Base-by-base conservation (phyloP, 2,888 invertebrate species). In the Chaitophorus viminalis region DNA sequence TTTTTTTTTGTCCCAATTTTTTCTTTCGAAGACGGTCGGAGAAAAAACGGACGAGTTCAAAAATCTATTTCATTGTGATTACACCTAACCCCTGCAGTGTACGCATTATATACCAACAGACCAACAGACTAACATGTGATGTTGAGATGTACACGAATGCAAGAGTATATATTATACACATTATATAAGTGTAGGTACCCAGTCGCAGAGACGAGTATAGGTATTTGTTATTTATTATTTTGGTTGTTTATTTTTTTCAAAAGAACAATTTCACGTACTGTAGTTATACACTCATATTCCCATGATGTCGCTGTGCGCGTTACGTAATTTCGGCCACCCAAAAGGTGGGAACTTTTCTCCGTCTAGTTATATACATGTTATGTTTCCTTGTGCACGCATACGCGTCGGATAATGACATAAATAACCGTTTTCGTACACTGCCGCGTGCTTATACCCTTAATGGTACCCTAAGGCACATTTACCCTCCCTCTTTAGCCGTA, bases 361-460 rank as follows among this genome's bases (percentile, higher is more conserved):
- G 18, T 33, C 68, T n/a, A 68, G 29, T 68, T 68, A 29, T 1
- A n/a, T 25, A 60, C 18, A 54, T 54, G 25, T 60, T 46, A 25
- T 60, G 33, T 79, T 79, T 79, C n/a, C 60, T 33, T 60, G 17
- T 46, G 33, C 54, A 54, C 79, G 65, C 65, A 65, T 33, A 60
- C 21, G 33, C 33, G 60, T 54, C 60, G 17, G 79, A 39, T 79
- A 65, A 79, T 65, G 79, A 79, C 36, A 79, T 79, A 79, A 79
- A 79, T 79, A 79, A 79, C 39, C 60, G 36, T 65, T 79, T 79
- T 65, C 36, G 70, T 65, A 9, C 8, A 36, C 17, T 46, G 60
- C 65, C 36, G 17, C 36, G 78, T 79, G 79, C 25, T 60, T 8
- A 25, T 60, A 79, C 18, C 36, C 11, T 79, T 65, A 65, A 79